Conservation (phyloP, 2,113 vertebrate species). For the Phylloscopus trochilus region DNA sequence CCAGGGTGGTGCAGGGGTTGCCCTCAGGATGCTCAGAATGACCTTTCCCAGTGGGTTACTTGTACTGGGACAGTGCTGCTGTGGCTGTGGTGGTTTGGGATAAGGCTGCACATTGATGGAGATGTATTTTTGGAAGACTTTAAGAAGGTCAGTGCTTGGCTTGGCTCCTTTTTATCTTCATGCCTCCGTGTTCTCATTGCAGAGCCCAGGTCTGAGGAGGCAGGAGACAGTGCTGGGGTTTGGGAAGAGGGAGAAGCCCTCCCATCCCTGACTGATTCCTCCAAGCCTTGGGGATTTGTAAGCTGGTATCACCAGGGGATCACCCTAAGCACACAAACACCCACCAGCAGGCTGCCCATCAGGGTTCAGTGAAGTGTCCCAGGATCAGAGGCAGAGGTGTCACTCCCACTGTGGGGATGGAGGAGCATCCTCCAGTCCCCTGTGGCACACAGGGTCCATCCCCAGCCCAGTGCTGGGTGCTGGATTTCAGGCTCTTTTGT, state of each 20-base stretch:
- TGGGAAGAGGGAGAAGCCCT: background rate
- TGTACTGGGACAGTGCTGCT: background rate
- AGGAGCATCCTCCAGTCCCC: background rate
- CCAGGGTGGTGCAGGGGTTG: rapidly evolving
- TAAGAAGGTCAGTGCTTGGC: background rate
- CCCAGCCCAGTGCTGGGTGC: background rate
- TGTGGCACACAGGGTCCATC: background rate
- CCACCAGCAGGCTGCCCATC: background rate
- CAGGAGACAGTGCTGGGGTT: background rate
- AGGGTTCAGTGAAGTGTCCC: background rate
- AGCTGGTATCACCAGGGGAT: background rate
- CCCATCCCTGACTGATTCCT: rapidly evolving
- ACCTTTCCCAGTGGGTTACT: background rate
- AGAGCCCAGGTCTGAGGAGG: background rate
- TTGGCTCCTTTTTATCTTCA: background rate
- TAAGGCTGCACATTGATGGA: background rate
- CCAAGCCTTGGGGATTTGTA: background rate
- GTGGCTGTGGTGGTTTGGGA: background rate
- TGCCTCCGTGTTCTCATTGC: background rate
- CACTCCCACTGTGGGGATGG: background rate
- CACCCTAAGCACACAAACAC: background rate
- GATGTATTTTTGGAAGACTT: background rate
- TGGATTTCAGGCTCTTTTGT: background rate
- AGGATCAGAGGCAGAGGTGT: background rate
- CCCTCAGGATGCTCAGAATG: background rate